phyloP scores from a whole-genome alignment of 2,797 vertebrate species.

The Spatula versicolor region DNA sequence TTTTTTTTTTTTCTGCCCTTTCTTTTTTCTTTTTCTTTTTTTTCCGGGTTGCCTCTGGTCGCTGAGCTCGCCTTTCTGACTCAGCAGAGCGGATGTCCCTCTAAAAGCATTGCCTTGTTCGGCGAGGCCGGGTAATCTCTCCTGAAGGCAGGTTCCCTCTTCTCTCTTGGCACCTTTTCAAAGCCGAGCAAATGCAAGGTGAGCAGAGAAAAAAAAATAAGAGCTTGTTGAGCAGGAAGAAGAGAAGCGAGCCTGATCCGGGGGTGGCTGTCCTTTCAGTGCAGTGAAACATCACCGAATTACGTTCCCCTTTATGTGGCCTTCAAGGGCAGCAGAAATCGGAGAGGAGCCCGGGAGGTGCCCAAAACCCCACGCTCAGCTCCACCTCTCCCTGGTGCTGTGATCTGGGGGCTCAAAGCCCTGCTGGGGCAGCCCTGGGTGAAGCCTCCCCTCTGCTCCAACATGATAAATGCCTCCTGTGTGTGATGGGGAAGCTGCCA shows the following conservation, averaged over 20 bases:
- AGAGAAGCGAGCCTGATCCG: neutral
- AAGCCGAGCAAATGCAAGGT: neutral
- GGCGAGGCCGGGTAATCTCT: neutral
- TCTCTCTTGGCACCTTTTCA: neutral
- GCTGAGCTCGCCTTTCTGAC: neutral
- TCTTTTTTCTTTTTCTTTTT: too few species aligned
- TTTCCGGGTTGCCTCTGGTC: rapidly evolving
- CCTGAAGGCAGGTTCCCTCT: rapidly evolving
- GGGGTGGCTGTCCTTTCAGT: neutral
- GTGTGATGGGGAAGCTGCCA: neutral
- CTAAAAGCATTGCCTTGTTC: neutral
- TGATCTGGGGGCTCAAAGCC: rapidly evolving
- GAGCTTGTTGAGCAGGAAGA: neutral
- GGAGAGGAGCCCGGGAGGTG: neutral
- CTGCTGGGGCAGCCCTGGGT: rapidly evolving
- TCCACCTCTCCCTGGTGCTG: neutral
- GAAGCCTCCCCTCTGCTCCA: neutral
- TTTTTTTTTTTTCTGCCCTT: too few species aligned
- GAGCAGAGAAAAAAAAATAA: neutral
- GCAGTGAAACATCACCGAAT: neutral
- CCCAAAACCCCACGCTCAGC: neutral
- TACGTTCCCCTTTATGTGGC: rapidly evolving
- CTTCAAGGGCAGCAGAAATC: neutral
- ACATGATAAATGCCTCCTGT: neutral
- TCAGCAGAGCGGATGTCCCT: neutral